Evolutionary conservation across 1,140 invertebrate species (phyloP).

Genomic region (Lepidurus packardi): DNA sequence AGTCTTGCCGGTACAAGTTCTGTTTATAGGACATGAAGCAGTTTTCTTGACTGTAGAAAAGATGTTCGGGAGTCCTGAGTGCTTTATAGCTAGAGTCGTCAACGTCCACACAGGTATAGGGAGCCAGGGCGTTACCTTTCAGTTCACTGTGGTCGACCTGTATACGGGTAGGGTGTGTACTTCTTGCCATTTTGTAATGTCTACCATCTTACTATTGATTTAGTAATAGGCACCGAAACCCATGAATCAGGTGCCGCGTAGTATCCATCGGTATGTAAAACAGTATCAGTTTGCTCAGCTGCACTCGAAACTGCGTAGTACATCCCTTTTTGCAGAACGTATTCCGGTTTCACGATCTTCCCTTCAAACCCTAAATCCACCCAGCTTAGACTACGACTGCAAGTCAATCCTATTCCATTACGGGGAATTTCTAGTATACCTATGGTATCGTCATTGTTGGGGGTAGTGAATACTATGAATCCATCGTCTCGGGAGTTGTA

Average conservation of each 20-base stretch:
- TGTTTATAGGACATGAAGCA: background rate
- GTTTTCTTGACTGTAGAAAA: background rate
- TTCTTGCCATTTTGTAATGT: background rate
- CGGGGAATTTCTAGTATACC: background rate
- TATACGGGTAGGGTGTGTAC: background rate
- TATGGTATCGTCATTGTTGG: background rate
- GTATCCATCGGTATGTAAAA: conserved; percentile 19
- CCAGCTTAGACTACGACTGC: background rate
- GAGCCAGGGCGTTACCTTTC: background rate
- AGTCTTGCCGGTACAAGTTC: background rate
- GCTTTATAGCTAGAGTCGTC: background rate
- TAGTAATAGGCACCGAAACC: background rate
- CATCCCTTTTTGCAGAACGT: conserved; percentile 12
- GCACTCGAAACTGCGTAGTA: conserved; percentile 31
- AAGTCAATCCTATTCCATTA: background rate
- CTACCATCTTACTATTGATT: background rate
- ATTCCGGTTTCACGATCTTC: background rate
- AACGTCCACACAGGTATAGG: background rate
- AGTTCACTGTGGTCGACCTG: background rate
- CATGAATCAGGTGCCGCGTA: conserved; percentile 4
- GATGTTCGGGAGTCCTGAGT: background rate
- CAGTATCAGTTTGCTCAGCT: conserved; percentile 6
- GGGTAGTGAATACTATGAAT: background rate
- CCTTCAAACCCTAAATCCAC: background rate
- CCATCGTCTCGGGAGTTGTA: conserved; percentile 20